Evolutionary conservation across 2,113 vertebrate genomes (phyloP).

Genomic region (Thunnus maccoyii): DNA sequence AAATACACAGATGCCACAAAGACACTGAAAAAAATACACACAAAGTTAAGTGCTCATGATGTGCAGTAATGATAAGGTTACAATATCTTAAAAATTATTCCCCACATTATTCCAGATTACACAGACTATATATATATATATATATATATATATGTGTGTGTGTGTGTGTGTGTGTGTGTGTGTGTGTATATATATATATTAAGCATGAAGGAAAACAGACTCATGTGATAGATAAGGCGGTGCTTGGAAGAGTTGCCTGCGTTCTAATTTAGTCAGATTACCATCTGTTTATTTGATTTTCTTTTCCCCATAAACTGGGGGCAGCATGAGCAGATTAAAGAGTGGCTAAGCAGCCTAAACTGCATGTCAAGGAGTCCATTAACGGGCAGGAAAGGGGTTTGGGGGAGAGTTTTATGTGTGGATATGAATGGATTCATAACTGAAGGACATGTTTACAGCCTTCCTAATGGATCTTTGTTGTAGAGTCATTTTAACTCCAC

Average conservation of each 20-base stretch:
- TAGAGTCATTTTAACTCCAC: slow-evolving; percentile 57
- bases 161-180: no score
- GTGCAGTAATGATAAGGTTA: slow-evolving; percentile 11
- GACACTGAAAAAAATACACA: background rate
- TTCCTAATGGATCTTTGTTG: slow-evolving; percentile 58
- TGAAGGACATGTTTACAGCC: slow-evolving; percentile 70
- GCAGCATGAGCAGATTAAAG: slow-evolving; percentile 77
- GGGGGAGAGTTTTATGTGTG: slow-evolving; percentile 51
- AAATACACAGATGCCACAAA: background rate
- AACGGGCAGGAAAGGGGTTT: slow-evolving; percentile 53
- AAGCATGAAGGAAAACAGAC: slow-evolving; percentile 41
- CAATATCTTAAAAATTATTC: background rate
- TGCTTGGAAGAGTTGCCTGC: slow-evolving; percentile 63
- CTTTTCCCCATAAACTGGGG: slow-evolving; percentile 71
- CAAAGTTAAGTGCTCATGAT: slow-evolving; percentile 1
- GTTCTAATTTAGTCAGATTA: slow-evolving; percentile 78
- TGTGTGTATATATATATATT: slow-evolving; percentile 24
- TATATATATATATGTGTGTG: slow-evolving; percentile 26
- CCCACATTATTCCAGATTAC: slow-evolving; percentile 11
- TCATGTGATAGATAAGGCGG: slow-evolving; percentile 63
- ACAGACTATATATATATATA: slow-evolving; percentile 35
- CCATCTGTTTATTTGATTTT: slow-evolving; percentile 82
- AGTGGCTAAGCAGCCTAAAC: slow-evolving; percentile 73
- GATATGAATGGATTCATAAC: slow-evolving; percentile 73
- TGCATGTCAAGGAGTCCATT: slow-evolving; percentile 76